Percentiles rank a stretch among this genome's conserved stretches.
These are phyloP conservation scores for Leistus spinibarbis DNA, from an alignment of 2,888 invertebrate species.

Conservation along the genomic window DNA sequence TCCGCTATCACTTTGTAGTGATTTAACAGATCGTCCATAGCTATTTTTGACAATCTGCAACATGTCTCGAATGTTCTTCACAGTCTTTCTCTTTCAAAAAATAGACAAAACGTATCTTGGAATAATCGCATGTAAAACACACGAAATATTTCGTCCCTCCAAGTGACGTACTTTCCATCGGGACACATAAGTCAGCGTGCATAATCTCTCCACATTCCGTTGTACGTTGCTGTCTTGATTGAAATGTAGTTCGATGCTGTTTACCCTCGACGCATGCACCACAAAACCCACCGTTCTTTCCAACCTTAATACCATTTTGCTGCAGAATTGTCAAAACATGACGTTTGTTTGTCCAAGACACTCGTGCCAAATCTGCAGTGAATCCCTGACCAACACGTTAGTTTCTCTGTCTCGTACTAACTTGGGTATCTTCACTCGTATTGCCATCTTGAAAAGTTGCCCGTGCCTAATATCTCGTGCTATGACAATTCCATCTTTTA, in stretches of 20 bases:
- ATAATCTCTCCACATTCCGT: constrained; percentile 22
- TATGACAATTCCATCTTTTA: background rate
- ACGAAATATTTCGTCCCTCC: constrained; percentile 34
- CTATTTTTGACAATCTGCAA: background rate
- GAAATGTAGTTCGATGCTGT: constrained; percentile 42
- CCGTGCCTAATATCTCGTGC: constrained; percentile 6
- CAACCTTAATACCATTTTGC: constrained; percentile 38
- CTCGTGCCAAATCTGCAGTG: constrained; percentile 42
- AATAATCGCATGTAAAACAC: constrained; percentile 40
- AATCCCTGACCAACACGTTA: background rate
- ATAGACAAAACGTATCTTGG: constrained; percentile 3
- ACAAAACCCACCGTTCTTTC: constrained; percentile 25
- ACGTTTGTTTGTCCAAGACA: constrained; percentile 32
- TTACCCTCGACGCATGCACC: constrained; percentile 43
- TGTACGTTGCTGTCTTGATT: constrained; percentile 18
- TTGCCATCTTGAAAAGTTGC: constrained; percentile 9
- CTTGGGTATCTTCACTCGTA: constrained; percentile 12
- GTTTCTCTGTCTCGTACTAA: background rate
- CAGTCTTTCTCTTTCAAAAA: background rate
- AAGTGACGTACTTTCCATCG: constrained; percentile 18
- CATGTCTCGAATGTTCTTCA: background rate
- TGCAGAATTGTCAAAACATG: constrained; percentile 40
- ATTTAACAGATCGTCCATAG: background rate
- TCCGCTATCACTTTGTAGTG: constrained; percentile 6
- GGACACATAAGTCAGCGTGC: constrained; percentile 39